Percentiles rank a stretch among this genome's conserved stretches.
phyloP scores from a whole-genome alignment of 2,113 vertebrate species.

The Lepisosteus oculatus region DNA sequence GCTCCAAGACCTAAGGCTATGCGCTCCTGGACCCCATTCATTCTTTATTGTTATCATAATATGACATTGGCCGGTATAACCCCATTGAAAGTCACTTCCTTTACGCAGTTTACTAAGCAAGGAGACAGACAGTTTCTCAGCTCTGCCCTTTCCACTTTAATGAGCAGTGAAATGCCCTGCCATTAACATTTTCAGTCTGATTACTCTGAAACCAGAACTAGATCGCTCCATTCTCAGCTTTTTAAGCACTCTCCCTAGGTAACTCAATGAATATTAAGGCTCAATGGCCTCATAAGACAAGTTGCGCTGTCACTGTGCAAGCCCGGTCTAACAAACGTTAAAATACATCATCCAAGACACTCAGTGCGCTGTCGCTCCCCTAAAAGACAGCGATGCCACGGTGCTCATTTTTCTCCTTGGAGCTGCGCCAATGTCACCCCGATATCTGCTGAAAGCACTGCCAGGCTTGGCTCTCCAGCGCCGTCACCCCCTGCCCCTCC shows the following conservation, averaged over 20 bases:
- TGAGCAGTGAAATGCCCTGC: background rate
- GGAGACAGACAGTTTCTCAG: background rate
- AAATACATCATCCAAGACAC: no score
- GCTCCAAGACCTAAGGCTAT: background rate
- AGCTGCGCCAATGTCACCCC: conserved; percentile 52
- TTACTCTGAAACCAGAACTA: background rate
- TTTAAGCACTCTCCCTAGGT: background rate
- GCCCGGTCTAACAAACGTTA: no score
- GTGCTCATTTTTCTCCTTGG: conserved; percentile 25
- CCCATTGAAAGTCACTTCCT: background rate
- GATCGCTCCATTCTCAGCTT: background rate
- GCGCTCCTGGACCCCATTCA: background rate
- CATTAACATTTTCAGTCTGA: background rate
- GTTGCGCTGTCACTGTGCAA: no score
- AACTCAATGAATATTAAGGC: no score
- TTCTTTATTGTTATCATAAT: background rate
- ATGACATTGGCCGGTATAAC: background rate
- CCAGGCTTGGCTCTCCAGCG: conserved; percentile 38
- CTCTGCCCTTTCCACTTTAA: background rate
- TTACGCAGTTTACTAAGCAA: background rate
- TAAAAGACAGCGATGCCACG: conserved; percentile 1
- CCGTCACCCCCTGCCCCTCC: conserved; percentile 48
- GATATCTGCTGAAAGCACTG: conserved; percentile 38
- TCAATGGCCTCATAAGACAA: no score
- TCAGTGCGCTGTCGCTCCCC: conserved; percentile 3